phyloP scores from a whole-genome alignment of 2,797 vertebrate genomes.

The Pelobates cultripes region DNA sequence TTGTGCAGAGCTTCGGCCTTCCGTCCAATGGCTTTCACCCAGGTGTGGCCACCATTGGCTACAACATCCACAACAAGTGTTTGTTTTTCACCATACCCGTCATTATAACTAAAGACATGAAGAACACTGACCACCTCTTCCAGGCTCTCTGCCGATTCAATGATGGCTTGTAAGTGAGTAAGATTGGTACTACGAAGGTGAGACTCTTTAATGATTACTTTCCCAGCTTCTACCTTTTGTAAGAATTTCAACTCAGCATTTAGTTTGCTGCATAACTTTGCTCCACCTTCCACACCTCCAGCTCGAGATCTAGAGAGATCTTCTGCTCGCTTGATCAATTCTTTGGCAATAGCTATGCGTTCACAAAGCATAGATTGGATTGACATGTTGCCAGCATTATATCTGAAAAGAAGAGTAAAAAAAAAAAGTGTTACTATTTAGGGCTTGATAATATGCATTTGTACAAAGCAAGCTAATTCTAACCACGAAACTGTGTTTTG shows the following conservation, averaged over 20 bases:
- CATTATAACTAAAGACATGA: slow-evolving; percentile 85
- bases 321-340: slow-evolving; percentile 82
- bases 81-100: slow-evolving; percentile 74
- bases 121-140: slow-evolving; percentile 84
- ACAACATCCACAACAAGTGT: slow-evolving; percentile 93
- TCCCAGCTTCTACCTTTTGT: slow-evolving; percentile 81
- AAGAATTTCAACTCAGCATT: slow-evolving; percentile 91
- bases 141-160: slow-evolving; percentile 87
- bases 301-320: slow-evolving; percentile 77
- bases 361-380: slow-evolving; percentile 79
- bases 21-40: slow-evolving; percentile 94
- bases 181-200: slow-evolving; percentile 95
- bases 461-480: too few relatives aligned
- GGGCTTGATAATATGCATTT: too few relatives aligned
- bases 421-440: background rate
- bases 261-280: slow-evolving; percentile 88
- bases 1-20: slow-evolving; percentile 95
- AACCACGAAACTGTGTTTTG: too few relatives aligned
- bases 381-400: slow-evolving; percentile 85
- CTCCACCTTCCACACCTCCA: slow-evolving; percentile 82
- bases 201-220: slow-evolving; percentile 86
- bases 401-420: slow-evolving; percentile 67
- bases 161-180: slow-evolving; percentile 88
- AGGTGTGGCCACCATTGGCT: slow-evolving; percentile 87
- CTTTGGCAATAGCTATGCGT: slow-evolving; percentile 80